Evolutionary conservation across 1,140 invertebrate genomes (phyloP), one percentile per base, ranked within the genome.

Genomic region (Euwallacea fornicatus): DNA sequence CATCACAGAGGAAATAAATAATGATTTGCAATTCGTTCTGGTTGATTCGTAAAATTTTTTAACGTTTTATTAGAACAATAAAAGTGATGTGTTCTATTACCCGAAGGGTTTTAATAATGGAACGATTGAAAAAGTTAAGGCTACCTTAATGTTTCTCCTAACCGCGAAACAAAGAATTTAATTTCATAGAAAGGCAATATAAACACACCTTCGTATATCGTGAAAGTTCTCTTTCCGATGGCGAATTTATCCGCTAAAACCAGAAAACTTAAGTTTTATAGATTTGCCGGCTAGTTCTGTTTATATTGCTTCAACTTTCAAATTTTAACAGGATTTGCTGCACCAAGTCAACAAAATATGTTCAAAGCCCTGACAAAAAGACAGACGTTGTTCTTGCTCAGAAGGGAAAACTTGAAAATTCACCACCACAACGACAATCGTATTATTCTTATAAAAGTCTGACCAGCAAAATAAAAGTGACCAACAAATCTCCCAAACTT

Each of bases 401-500:
- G 21, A 33, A 33, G 21, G 21, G 21, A 33, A 33, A 33, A 33
- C 46, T 50, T 50, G 46, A 50, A 50, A 13, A 50, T 13, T 50
- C 46, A 33, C 21, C 21, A 33, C 21, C 21, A 33, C 21, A 33
- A 33, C 21, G 46, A 65, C 63, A 65, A 65, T 65, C 63, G 63
- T 65, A 65, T 65, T 65, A 65, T 65, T 65, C 63, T 54, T 53
- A 54, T 65, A 65, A 65, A 54, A 65, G 63, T 42, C 63, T n/a
- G 50, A 42, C 15, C 63, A 65, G 44, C 44, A 65, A 65, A 65
- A 65, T 41, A 65, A 65, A 65, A 65, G 63, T 65, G 63, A 65
- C 63, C 63, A 65, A 65, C 63, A 65, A 65, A 65, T 65, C 63
- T 65, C 63, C 8, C 16, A 65, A 65, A 65, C 63, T 65, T 65